Conservation (phyloP, 2,888 invertebrate species). For the Noctua pronuba region DNA sequence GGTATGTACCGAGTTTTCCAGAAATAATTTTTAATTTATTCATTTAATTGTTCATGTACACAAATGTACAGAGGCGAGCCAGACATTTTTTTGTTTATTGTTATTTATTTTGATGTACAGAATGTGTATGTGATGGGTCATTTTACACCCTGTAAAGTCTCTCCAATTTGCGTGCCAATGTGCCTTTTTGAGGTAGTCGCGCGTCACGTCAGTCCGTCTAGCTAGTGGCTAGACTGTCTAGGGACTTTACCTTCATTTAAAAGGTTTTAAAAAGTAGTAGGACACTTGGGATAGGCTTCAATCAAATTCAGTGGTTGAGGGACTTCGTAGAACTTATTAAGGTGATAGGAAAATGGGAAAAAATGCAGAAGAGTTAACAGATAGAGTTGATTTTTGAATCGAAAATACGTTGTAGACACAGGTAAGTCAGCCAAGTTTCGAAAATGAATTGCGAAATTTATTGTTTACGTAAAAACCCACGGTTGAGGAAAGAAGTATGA, state of each 20-base stretch:
- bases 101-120: not conserved
- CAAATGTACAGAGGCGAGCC: not conserved
- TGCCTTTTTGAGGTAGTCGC: not conserved
- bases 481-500: not conserved
- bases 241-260: not conserved
- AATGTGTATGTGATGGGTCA: not conserved
- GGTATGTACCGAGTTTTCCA: conserved; percentile 81
- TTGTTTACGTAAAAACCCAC: not conserved
- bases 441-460: conserved; percentile 12
- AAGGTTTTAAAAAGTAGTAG: not conserved
- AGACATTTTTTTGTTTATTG: not conserved
- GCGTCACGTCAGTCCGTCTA: not conserved
- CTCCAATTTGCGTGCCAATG: not conserved
- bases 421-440: not conserved
- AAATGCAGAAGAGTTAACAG: not conserved
- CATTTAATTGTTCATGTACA: no score
- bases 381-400: not conserved
- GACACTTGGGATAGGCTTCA: not conserved
- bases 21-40: not conserved
- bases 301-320: not conserved
- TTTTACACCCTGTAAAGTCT: not conserved
- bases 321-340: not conserved
- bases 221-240: not conserved
- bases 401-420: not conserved
- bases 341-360: not conserved